phyloP scores from a whole-genome alignment of 2,797 vertebrate species.

The Coccyzus lansbergi region DNA sequence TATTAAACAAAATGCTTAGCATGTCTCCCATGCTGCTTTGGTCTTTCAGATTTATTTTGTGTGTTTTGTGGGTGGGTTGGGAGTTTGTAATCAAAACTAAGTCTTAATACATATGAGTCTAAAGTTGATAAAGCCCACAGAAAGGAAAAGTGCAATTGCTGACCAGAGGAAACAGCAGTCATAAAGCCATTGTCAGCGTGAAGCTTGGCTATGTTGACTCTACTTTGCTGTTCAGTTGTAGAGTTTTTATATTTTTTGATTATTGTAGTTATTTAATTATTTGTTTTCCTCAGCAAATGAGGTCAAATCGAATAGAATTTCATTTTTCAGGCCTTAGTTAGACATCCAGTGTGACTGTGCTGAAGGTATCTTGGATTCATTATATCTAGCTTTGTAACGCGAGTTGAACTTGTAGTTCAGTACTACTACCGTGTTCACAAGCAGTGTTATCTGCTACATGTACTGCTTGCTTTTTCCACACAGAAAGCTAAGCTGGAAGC shows the following conservation, averaged over 20 bases:
- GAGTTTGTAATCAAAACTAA: neutral
- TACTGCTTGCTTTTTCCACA: conserved; percentile 66
- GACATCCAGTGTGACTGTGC: neutral
- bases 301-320: neutral
- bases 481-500: conserved; percentile 99
- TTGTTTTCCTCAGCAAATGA: neutral
- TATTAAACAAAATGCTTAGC: neutral
- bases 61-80: conserved; percentile 2
- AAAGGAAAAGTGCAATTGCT: neutral
- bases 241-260: neutral
- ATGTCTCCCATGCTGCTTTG: neutral
- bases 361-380: neutral
- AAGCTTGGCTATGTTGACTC: neutral
- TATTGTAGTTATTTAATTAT: neutral
- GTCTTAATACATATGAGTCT: neutral
- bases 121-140: neutral
- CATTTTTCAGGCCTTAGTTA: neutral
- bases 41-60: neutral
- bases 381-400: neutral
- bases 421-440: neutral
- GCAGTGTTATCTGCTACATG: conserved; percentile 45
- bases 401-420: neutral
- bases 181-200: neutral
- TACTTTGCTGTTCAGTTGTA: neutral
- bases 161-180: neutral